These are phyloP conservation scores for Rostratula benghalensis DNA, from an alignment of 2,113 vertebrate genomes.

Conservation along the genomic window DNA sequence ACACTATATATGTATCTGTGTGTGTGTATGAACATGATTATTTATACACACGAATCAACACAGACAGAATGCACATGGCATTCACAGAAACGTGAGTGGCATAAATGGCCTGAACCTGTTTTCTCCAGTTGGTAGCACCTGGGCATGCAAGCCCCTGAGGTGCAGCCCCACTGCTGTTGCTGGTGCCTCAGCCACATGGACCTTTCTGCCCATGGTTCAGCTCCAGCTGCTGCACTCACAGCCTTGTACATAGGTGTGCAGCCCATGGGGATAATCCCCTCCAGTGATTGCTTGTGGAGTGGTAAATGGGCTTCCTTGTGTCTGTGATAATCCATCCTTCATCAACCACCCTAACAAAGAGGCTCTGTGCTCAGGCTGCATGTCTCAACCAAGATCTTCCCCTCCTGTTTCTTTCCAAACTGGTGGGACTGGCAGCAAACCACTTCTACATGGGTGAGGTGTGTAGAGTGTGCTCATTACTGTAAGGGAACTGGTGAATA, in stretches of 20 bases:
- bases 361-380: not conserved
- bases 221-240: not conserved
- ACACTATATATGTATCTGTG: rapidly evolving
- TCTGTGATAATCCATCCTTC: not conserved
- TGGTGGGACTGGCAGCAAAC: not conserved
- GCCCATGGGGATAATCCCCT: not conserved
- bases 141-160: rapidly evolving
- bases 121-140: not conserved
- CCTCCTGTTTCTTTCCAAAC: not conserved
- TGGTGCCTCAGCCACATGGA: not conserved
- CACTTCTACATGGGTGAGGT: not conserved
- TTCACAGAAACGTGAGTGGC: not conserved
- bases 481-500: not conserved
- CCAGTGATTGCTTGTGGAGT: not conserved
- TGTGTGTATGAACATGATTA: not conserved
- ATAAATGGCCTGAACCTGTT: not conserved
- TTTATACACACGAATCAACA: not conserved
- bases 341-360: not conserved
- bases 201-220: not conserved
- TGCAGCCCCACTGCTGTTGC: not conserved
- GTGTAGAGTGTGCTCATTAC: not conserved
- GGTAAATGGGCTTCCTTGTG: not conserved
- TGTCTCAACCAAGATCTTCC: rapidly evolving
- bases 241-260: not conserved
- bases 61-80: not conserved